These are phyloP conservation scores for Melinaea marsaeus DNA, from an alignment of 2,888 invertebrate genomes.

Conservation along the genomic window DNA sequence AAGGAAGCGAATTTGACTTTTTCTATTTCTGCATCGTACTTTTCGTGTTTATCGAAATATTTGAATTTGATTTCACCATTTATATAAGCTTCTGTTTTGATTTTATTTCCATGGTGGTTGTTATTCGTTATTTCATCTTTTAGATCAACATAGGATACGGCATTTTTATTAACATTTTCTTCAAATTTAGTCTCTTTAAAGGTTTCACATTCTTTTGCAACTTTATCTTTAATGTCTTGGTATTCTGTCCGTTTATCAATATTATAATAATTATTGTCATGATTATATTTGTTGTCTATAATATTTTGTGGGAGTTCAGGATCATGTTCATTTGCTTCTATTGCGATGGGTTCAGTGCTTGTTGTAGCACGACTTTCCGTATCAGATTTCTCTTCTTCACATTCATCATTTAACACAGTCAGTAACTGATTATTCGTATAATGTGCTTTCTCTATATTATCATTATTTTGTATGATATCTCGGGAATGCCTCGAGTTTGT, in stretches of 20 bases:
- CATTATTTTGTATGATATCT: slow-evolving; percentile 30
- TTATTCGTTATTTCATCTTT: too few relatives aligned
- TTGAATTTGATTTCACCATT: slow-evolving; percentile 31
- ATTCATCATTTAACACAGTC: slow-evolving; percentile 22
- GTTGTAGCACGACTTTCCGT: background rate
- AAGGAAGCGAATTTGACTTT: slow-evolving; percentile 52
- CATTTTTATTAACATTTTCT: background rate
- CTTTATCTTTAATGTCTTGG: too few relatives aligned
- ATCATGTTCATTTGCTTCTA: background rate
- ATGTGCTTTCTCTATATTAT: slow-evolving; percentile 23
- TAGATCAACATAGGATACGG: too few relatives aligned
- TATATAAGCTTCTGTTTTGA: background rate
- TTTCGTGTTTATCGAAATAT: slow-evolving; percentile 64
- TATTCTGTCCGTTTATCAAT: background rate
- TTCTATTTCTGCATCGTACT: slow-evolving; percentile 57
- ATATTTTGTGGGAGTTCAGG: background rate
- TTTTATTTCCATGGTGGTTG: too few relatives aligned
- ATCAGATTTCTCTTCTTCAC: slow-evolving; percentile 12
- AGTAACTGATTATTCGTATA: slow-evolving; percentile 29
- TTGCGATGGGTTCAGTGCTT: background rate
- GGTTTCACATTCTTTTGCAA: background rate
- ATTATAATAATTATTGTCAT: background rate
- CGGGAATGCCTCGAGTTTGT: slow-evolving; percentile 40
- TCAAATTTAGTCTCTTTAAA: background rate
- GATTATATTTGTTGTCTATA: background rate